Base-by-base conservation (phyloP, 1,140 invertebrate genomes). In the Hypothenemus hampei region DNA sequence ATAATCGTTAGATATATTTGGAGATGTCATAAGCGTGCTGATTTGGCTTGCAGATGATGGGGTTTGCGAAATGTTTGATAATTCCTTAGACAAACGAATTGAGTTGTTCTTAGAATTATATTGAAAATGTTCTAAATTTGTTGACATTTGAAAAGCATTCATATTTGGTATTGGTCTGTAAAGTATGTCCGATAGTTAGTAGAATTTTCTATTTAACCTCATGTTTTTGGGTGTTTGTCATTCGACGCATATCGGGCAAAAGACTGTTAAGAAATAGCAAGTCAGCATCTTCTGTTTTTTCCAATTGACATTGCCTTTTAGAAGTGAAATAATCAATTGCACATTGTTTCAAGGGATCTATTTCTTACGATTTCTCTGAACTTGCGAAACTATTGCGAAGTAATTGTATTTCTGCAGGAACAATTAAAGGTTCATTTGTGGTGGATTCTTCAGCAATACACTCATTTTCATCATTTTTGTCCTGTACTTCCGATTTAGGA, bases 401-500 rank as follows among this genome's bases (percentile, higher is more conserved):
- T 51, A 19, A 20, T 41, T 8, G 5, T 41, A 20, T 41, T 41
- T 41, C 39, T 41, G 3, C 31, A 31, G 22, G 13, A 19, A 15
- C 20, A 15, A 54, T 36, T 31, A 44, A 53, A 53, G 35, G 11
- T 54, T 54, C 43, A 54, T 54, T 46, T 37, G 19, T 40, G 41
- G 36, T 5, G 48, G 18, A 54, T 46, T 54, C 41, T 54, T 54
- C 31, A 16, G 20, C 11, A 31, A 22, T n/a, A 52, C 26, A 8
- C 22, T 16, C 20, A 56, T 56, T 49, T 56, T 40, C 13, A 13
- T 16, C 20, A 56, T 56, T 49, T 56, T 40, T 8, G 22, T 56
- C 26, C 22, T 49, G 53, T 56, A 50, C 18, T 57, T 44, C 47
- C 26, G 41, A 54, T 47, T 37, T 31, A 41, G 41, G 22, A 57